These are phyloP conservation scores for Antrozous pallidus DNA, from an alignment of 2,797 vertebrate species.

Conservation along the genomic window DNA sequence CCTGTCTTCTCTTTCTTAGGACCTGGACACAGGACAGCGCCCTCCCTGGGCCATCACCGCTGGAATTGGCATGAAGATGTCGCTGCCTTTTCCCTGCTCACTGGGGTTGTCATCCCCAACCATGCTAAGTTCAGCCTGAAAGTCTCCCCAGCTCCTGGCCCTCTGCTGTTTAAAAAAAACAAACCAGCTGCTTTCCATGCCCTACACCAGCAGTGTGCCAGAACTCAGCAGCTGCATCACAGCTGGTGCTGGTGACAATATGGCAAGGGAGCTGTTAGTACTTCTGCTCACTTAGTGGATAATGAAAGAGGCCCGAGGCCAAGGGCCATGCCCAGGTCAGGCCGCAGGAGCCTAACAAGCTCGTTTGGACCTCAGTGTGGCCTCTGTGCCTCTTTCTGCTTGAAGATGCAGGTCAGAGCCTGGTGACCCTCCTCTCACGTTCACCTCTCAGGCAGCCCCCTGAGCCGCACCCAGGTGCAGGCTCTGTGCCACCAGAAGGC, in stretches of 20 bases:
- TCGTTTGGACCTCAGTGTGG: no score
- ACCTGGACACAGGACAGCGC: background rate
- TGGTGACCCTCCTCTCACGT: no score
- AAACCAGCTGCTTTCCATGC: background rate
- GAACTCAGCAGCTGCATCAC: background rate
- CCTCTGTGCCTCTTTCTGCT: no score
- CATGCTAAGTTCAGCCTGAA: background rate
- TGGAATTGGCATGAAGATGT: background rate
- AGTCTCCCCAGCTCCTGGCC: background rate
- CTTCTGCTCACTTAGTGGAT: no score
- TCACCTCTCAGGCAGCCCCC: no score
- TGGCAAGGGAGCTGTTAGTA: background rate
- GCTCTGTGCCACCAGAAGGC: no score
- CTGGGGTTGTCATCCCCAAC: fast-evolving
- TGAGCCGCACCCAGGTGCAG: no score
- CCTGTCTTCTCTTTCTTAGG: background rate
- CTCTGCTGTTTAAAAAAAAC: background rate
- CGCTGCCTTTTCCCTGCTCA: background rate
- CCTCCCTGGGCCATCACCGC: background rate
- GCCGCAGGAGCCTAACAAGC: no score
- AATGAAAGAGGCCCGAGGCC: no score
- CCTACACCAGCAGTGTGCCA: background rate
- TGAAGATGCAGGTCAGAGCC: no score
- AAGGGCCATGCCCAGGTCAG: no score
- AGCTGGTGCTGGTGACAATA: background rate